Evolutionary conservation across 2,797 vertebrate species (phyloP).

Genomic region (Mus spretus): DNA sequence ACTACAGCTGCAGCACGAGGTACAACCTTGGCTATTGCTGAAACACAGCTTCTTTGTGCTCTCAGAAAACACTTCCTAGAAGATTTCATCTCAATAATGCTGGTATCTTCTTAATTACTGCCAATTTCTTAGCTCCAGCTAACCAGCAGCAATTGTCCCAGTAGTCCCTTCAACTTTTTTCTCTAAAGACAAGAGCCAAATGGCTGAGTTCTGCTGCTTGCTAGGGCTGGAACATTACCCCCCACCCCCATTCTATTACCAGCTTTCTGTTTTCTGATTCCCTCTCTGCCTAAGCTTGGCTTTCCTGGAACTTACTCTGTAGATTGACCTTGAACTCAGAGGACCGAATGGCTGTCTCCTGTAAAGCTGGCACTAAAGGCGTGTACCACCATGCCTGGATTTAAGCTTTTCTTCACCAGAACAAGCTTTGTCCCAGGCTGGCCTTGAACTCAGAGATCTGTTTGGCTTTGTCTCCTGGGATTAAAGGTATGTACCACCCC

Average conservation of each 20-base stretch:
- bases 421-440: not conserved
- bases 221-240: not conserved
- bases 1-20: not conserved
- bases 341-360: not conserved
- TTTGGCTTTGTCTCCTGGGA: not conserved
- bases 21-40: not conserved
- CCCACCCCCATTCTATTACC: not conserved
- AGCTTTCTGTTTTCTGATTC: not conserved
- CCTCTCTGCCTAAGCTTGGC: not conserved
- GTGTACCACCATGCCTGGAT: not conserved
- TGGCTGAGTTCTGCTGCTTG: not conserved
- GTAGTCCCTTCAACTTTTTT: not conserved
- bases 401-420: not conserved
- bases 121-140: not conserved
- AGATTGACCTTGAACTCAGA: not conserved
- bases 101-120: not conserved
- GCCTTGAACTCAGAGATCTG: not conserved
- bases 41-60: not conserved
- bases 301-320: not conserved
- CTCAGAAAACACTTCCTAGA: not conserved
- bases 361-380: not conserved
- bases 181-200: not conserved
- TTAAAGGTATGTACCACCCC: not conserved
- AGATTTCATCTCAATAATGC: not conserved
- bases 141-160: not conserved